Percentiles rank a stretch among this genome's conserved stretches.
These are phyloP conservation scores for Rhimphoctona megacephalus DNA, from an alignment of 2,888 invertebrate genomes.

Conservation along the genomic window DNA sequence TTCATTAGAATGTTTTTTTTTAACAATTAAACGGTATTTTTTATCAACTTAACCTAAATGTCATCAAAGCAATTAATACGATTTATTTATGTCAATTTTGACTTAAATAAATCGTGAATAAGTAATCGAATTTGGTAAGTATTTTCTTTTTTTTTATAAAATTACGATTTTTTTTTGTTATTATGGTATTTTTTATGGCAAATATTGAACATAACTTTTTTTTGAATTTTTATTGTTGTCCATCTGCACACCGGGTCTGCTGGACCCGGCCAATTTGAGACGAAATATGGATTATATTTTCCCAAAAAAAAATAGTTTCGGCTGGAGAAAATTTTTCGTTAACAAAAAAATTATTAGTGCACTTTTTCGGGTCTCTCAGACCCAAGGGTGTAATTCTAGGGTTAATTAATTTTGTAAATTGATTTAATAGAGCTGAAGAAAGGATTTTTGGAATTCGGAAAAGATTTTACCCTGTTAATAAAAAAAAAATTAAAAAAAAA, in stretches of 20 bases:
- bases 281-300: too few species aligned
- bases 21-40: too few species aligned
- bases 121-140: neutral
- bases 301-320: neutral
- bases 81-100: too few species aligned
- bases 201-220: too few species aligned
- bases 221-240: too few species aligned
- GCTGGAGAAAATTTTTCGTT: neutral
- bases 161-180: too few species aligned
- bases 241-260: neutral
- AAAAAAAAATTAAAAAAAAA: too few species aligned
- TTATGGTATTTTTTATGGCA: too few species aligned
- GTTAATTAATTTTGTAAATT: neutral
- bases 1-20: too few species aligned
- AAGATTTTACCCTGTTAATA: too few species aligned
- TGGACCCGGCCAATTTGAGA: neutral
- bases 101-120: neutral
- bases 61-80: neutral
- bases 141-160: too few species aligned
- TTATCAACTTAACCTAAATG: too few species aligned
- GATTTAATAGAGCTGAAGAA: neutral
- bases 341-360: neutral
- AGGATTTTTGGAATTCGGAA: conserved; percentile 15
- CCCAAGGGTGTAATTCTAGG: neutral
- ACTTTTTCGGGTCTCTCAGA: neutral